Base-by-base conservation (phyloP, 2,888 invertebrate genomes). In the Phortica magna region DNA sequence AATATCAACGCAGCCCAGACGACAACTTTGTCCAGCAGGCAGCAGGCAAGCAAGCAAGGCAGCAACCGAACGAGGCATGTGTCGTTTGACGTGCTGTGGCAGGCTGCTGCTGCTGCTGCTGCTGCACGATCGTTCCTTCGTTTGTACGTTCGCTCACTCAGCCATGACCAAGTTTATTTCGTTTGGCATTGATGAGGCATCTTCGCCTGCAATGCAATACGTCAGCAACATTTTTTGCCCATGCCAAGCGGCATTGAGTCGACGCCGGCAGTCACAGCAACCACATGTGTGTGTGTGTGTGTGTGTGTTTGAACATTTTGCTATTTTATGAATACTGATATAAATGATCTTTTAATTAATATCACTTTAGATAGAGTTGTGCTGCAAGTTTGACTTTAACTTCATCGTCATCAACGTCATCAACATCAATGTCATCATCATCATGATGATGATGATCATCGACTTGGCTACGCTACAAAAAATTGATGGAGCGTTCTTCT, bases 401-500 rank as follows among this genome's bases (percentile, higher is more conserved):
- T 57, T 31, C 39, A 19, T 22, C 48, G 19, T 42, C 64, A 14
- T 53, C 7, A 53, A 19, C 53, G 6, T 48, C 55, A 17, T 59
- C 41, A 42, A 31, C 59, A 12, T 22, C 57, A 43, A 14, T 14
- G 14, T 65, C 39, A 5, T 61, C 61, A 22, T 22, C 61, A 22
- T 22, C 31, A 10, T 22, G 7, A 6, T 10, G 22, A 22, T 22
- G 19, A 12, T 48, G 10, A 48, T 48, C 17, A 59, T n/a, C 59
- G 19, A 59, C 59, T 59, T 59, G 31, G 65, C n/a, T 39, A 14
- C 65, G 65, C 41, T 65, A 19, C n/a, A n/a, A 78, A 78, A 76
- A 86, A 89, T 89, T 89, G 89, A 89, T 89, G 89, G 85, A 89
- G 88, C 89, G 87, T 89, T 88, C 88, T 85, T 87, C 83, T 89